These are phyloP conservation scores for Lynx canadensis DNA, from an alignment of 2,113 vertebrate genomes.

Conservation along the genomic window DNA sequence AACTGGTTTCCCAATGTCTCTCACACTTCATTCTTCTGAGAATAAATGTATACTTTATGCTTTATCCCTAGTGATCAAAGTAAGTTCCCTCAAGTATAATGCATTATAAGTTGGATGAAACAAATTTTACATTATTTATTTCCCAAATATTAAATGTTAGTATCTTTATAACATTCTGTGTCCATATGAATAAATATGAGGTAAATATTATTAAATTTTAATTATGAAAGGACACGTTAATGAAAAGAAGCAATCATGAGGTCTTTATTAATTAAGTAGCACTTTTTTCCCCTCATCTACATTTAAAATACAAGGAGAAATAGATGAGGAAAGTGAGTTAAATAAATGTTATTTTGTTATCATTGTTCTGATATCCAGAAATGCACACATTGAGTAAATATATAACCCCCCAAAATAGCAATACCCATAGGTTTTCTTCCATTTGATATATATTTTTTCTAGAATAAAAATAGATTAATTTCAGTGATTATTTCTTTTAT, in stretches of 20 bases:
- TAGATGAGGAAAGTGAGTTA: background rate
- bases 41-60: background rate
- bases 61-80: background rate
- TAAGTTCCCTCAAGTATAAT: background rate
- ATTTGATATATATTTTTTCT: background rate
- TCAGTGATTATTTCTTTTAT: background rate
- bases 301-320: background rate
- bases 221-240: background rate
- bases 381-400: background rate
- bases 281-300: background rate
- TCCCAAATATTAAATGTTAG: background rate
- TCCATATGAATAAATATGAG: background rate
- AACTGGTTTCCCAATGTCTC: fast-evolving
- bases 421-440: background rate
- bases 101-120: background rate
- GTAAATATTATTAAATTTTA: background rate
- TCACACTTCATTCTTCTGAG: background rate
- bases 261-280: background rate
- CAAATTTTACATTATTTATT: background rate
- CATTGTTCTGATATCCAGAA: background rate
- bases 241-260: background rate
- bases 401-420: background rate
- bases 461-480: background rate
- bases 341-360: background rate
- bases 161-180: background rate